A percentile compares a stretch with the other conserved stretches of the same genome.
phyloP scores from a whole-genome alignment of 1,140 invertebrate genomes.

The Drosophila tsacasi region DNA sequence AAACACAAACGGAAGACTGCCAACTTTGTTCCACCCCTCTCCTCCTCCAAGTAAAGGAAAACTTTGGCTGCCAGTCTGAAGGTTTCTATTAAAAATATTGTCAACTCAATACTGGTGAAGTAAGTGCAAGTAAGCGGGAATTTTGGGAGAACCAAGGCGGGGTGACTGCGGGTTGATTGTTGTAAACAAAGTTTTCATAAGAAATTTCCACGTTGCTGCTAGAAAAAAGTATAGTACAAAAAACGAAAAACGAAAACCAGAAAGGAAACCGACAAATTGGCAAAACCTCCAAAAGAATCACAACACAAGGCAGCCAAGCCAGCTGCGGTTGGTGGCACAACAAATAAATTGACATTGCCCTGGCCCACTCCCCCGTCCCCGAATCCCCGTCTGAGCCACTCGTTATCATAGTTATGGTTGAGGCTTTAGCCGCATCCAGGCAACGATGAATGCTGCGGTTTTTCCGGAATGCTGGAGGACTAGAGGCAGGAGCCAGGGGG shows the following conservation, averaged over 20 bases:
- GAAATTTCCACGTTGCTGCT: conserved; percentile 61
- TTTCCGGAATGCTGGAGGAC: conserved; percentile 12
- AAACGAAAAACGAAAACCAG: conserved; percentile 4
- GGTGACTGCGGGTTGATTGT: conserved; percentile 61
- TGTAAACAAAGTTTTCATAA: conserved; percentile 81
- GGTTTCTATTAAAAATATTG: conserved; percentile 81
- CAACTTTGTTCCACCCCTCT: neutral
- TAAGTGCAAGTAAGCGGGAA: conserved; percentile 26
- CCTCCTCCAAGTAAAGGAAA: conserved; percentile 41
- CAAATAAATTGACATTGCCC: conserved; percentile 77
- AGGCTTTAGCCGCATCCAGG: conserved; percentile 46
- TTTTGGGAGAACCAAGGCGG: neutral
- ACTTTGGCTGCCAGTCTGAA: conserved; percentile 62
- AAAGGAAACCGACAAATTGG: conserved; percentile 76
- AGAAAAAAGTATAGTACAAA: conserved; percentile 27
- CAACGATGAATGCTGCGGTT: conserved; percentile 78
- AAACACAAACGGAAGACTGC: conserved; percentile 52
- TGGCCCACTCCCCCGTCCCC: neutral
- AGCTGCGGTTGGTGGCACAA: conserved; percentile 62
- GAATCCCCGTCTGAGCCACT: conserved; percentile 31
- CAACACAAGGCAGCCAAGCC: conserved; percentile 44
- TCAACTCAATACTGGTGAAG: conserved; percentile 70
- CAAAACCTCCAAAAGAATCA: conserved; percentile 68
- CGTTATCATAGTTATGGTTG: conserved; percentile 62
- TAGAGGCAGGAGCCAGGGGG: conserved; percentile 5